Base-by-base conservation (phyloP, 2,888 invertebrate genomes). In the Drosophila borborema region DNA sequence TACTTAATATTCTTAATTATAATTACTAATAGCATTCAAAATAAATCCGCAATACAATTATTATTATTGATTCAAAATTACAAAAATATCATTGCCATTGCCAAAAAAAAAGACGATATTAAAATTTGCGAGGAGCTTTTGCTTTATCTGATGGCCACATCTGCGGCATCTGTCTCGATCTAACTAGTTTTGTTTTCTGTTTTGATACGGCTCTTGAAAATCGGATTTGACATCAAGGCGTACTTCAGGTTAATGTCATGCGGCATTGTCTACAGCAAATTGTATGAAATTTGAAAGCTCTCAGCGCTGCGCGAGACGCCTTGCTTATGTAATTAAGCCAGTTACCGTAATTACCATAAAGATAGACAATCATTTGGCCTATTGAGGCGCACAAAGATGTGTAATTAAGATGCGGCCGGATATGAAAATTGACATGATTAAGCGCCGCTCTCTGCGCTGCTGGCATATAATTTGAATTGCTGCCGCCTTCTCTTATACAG, bases 301-400 rank as follows among this genome's bases (percentile, higher is more conserved):
- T 23, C 48, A 31, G 61, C 62, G 45, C 63, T 16, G 55, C n/a
- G 59, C 9, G 63, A 64, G 70, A 59, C 54, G 70, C 62, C 68
- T 64, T 53, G 74, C 66, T 75, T 82, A 74, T 78, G 64, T 82
- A 80, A 86, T 85, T 85, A 86, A 81, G 84, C 79, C 77, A 83
- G 84, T 86, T 85, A 74, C 76, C 63, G 67, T 80, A 82, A 86
- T 86, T 82, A 85, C 81, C 82, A 77, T 81, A 77, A 78, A 81
- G 43, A 79, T 82, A 82, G 77, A 68, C 67, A 75, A 82, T 75
- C 81, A 84, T 82, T 85, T 86, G 72, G 69, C 55, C 67, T 61
- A 75, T 63, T 69, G 75, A 49, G 71, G 63, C 54, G 76, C 62
- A 51, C 80, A 67, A 54, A 65, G 68, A 72, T 65, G 63, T 80